These are phyloP conservation scores for Gastrophysa polygoni DNA, from an alignment of 2,888 invertebrate species.

Conservation along the genomic window DNA sequence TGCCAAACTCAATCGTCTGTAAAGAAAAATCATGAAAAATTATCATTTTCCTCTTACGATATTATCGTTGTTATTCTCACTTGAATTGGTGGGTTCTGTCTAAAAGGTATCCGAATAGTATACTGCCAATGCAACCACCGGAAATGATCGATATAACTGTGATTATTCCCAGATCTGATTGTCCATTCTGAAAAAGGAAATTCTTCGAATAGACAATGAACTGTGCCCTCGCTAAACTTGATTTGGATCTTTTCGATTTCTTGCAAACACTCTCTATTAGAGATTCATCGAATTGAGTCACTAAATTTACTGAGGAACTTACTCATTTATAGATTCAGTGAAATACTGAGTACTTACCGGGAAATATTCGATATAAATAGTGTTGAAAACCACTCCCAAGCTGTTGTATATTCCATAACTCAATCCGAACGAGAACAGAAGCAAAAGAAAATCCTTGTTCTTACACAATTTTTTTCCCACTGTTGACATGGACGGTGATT, in stretches of 20 bases:
- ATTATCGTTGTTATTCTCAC: constrained; percentile 69
- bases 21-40: constrained; percentile 3
- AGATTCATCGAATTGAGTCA: no score
- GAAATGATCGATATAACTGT: constrained; percentile 81
- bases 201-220: no score
- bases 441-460: constrained; percentile 42
- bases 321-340: no score
- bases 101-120: constrained; percentile 83
- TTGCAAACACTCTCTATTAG: no score
- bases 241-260: no score
- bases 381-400: constrained; percentile 65
- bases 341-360: constrained; percentile 57
- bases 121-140: constrained; percentile 88
- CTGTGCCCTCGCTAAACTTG: no score
- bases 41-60: no score
- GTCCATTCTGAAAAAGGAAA: constrained; percentile 61
- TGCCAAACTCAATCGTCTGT: constrained; percentile 31
- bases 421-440: constrained; percentile 59
- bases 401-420: constrained; percentile 66
- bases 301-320: no score
- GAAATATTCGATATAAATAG: constrained; percentile 62
- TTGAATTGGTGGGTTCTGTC: constrained; percentile 82
- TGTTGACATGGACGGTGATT: constrained; percentile 27
- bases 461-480: constrained; percentile 38
- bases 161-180: constrained; percentile 83